Percentiles rank a stretch among this genome's conserved stretches.
These are phyloP conservation scores for Chromoteleia sp. DNA, from an alignment of 2,888 invertebrate species.

Conservation along the genomic window DNA sequence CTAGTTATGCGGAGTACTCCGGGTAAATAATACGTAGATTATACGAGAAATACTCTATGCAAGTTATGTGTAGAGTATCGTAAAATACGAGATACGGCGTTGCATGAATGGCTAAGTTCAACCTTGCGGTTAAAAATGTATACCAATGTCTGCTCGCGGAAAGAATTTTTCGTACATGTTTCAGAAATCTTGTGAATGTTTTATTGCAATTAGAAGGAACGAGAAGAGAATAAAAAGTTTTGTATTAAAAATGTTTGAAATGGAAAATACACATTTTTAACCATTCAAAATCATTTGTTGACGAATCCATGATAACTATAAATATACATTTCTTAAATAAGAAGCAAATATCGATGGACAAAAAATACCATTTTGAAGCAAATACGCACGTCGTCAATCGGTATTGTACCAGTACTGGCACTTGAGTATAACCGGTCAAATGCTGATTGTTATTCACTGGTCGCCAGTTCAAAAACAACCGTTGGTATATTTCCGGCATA, in stretches of 20 bases:
- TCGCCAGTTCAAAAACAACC: no score
- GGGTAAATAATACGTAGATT: slow-evolving; percentile 50
- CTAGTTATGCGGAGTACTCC: slow-evolving; percentile 35
- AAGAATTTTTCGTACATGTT: slow-evolving; percentile 17
- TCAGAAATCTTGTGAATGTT: slow-evolving; percentile 17
- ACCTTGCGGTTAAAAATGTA: slow-evolving; percentile 25
- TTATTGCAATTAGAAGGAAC: slow-evolving; percentile 19
- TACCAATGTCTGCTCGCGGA: background rate
- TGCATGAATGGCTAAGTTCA: slow-evolving; percentile 16
- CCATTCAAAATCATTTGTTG: no score
- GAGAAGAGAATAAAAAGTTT: background rate
- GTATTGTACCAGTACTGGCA: no score
- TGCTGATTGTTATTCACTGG: no score
- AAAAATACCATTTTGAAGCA: no score
- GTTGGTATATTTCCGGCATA: no score
- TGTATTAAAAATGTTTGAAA: background rate
- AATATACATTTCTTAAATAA: no score
- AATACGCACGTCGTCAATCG: no score
- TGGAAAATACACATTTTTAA: no score
- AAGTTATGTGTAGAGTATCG: slow-evolving; percentile 25
- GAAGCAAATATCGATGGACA: no score
- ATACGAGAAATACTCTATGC: slow-evolving; percentile 31
- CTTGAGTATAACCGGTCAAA: no score
- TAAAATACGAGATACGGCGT: slow-evolving; percentile 19
- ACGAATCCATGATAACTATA: no score